A percentile compares a stretch with the other conserved stretches of the same genome.
Conservation (phyloP, 2,888 invertebrate genomes). For the Chrysomela aeneicollis region DNA sequence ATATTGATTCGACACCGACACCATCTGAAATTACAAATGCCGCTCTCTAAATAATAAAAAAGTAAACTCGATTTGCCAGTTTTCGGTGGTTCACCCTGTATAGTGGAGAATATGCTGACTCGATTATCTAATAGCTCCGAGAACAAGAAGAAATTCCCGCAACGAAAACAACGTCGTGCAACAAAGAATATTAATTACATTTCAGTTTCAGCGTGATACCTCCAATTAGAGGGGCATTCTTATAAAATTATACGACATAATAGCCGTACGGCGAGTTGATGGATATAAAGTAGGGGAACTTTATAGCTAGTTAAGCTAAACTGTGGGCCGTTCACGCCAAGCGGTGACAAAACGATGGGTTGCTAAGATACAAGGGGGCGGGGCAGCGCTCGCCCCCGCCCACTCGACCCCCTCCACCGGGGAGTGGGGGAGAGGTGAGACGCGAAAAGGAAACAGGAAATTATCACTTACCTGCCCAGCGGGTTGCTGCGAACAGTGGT, state of each 20-base stretch:
- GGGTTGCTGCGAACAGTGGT: background rate
- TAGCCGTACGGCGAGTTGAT: conserved; percentile 29
- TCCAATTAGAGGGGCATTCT: conserved; percentile 37
- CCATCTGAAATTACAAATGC: too few relatives aligned
- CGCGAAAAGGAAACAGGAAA: conserved; percentile 6
- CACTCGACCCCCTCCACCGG: conserved; percentile 24
- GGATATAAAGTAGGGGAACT: conserved; percentile 43
- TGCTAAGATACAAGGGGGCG: conserved; percentile 58
- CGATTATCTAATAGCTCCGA: too few relatives aligned
- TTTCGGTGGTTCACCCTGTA: too few relatives aligned
- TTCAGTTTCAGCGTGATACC: conserved; percentile 32
- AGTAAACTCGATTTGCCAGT: too few relatives aligned
- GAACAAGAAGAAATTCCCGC: too few relatives aligned
- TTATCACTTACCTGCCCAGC: conserved; percentile 23
- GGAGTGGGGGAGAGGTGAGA: conserved; percentile 20
- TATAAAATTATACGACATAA: conserved; percentile 38
- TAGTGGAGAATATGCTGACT: too few relatives aligned
- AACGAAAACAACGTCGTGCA: conserved; percentile 19
- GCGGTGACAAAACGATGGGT: conserved; percentile 54
- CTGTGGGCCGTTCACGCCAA: conserved; percentile 52
- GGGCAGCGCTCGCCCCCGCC: conserved; percentile 32
- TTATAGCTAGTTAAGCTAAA: conserved; percentile 54
- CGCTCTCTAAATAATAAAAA: too few relatives aligned
- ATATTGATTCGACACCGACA: too few relatives aligned
- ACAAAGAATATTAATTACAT: conserved; percentile 36